phyloP scores from a whole-genome alignment of 2,888 invertebrate genomes.

The Xiphydria camelus region DNA sequence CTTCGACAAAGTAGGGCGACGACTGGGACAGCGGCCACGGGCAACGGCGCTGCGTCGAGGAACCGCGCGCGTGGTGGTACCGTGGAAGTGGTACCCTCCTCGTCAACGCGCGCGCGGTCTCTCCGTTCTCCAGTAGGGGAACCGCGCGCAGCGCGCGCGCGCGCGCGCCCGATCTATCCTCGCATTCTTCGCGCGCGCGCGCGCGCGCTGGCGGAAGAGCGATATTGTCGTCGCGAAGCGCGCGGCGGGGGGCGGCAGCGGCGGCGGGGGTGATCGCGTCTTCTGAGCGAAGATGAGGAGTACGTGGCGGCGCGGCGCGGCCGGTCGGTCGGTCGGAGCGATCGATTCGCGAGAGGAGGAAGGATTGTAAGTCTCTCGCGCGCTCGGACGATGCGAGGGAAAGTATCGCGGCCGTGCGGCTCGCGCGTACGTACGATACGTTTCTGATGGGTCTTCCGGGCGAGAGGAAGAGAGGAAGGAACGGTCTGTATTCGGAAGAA shows the following conservation, averaged over 20 bases:
- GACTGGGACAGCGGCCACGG: constrained; percentile 57
- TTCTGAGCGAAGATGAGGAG: too few species aligned
- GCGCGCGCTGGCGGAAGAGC: too few species aligned
- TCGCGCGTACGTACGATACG: not conserved
- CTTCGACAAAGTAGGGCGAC: constrained; percentile 56
- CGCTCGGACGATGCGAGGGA: not conserved
- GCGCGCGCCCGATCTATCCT: not conserved
- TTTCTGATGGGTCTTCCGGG: too few species aligned
- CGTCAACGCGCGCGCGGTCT: constrained; percentile 19
- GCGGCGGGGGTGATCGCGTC: too few species aligned
- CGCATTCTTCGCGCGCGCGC: too few species aligned
- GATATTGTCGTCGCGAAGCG: too few species aligned
- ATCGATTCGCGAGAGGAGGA: too few species aligned
- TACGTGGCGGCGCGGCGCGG: too few species aligned
- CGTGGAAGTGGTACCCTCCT: constrained; percentile 19
- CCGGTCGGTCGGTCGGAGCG: too few species aligned
- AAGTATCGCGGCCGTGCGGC: not conserved
- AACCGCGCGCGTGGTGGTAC: constrained; percentile 11
- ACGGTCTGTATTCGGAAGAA: too few species aligned
- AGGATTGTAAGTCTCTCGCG: too few species aligned
- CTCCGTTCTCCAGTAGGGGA: constrained; percentile 45
- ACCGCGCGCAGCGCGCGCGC: constrained; percentile 26
- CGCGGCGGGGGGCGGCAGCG: too few species aligned
- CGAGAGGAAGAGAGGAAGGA: not conserved
- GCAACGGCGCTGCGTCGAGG: constrained; percentile 45